Percentiles rank a stretch among this genome's conserved stretches.
phyloP scores from a whole-genome alignment of 2,888 invertebrate genomes.

The Sminthurinus aureus region DNA sequence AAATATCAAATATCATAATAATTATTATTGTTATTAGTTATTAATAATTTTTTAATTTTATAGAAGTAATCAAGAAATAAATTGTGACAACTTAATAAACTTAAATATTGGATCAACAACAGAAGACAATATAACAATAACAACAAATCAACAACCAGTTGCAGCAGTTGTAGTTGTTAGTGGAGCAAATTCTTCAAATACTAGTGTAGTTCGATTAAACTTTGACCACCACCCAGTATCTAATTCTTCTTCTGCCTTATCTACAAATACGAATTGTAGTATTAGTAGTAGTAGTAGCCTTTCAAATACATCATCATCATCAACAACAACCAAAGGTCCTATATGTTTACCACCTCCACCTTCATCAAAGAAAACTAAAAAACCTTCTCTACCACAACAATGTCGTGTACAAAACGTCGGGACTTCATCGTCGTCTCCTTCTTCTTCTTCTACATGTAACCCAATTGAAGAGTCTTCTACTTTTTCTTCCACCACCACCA shows the following conservation, averaged over 20 bases:
- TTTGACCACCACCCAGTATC: slow-evolving; percentile 16
- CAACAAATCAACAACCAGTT: slow-evolving; percentile 1
- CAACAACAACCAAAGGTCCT: background rate
- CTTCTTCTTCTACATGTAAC: background rate
- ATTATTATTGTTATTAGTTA: background rate
- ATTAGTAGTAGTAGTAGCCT: background rate
- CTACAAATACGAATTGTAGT: background rate
- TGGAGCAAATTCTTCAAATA: slow-evolving; percentile 9
- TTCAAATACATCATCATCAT: background rate
- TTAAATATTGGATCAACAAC: background rate
- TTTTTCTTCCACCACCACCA: background rate
- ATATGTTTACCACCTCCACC: background rate
- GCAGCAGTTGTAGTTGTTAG: slow-evolving; percentile 19
- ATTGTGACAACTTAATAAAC: background rate
- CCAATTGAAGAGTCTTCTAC: too few relatives aligned
- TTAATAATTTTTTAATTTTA: background rate
- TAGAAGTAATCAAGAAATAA: too few relatives aligned
- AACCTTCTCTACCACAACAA: background rate
- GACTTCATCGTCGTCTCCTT: background rate
- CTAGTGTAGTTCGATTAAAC: slow-evolving; percentile 21
- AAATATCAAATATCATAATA: too few relatives aligned
- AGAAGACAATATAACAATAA: background rate
- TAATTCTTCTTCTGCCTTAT: background rate
- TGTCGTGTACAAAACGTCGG: background rate
- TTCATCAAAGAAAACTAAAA: background rate